A percentile compares a stretch with the other conserved stretches of the same genome.
Evolutionary conservation across 2,888 invertebrate genomes (phyloP).

Genomic region (Deroplatys truncata): DNA sequence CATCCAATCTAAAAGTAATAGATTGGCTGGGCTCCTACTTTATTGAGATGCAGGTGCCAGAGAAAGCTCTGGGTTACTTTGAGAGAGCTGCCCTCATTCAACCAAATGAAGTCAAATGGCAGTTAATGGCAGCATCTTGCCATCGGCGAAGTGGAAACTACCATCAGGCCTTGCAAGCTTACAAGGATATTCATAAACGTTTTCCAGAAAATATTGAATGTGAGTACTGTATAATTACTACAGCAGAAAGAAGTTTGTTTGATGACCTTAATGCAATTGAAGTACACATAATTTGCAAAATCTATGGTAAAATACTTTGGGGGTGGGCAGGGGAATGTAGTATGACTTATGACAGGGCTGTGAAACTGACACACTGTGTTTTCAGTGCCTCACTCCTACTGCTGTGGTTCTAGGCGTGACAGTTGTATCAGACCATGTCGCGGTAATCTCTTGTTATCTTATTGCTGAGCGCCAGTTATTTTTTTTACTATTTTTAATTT

Average conservation of each 20-base stretch:
- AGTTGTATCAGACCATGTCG: too few species aligned
- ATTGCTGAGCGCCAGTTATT: too few species aligned
- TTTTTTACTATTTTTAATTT: too few species aligned
- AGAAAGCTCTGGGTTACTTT: slow-evolving; percentile 80
- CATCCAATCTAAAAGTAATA: slow-evolving; percentile 70
- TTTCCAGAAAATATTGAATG: slow-evolving; percentile 96
- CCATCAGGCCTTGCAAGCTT: slow-evolving; percentile 75
- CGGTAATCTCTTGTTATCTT: too few species aligned
- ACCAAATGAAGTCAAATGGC: slow-evolving; percentile 80
- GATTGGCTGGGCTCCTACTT: slow-evolving; percentile 88
- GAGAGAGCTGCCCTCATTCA: slow-evolving; percentile 72
- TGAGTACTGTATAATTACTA: slow-evolving; percentile 43
- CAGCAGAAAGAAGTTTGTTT: neutral
- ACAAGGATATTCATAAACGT: slow-evolving; percentile 77
- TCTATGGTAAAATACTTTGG: neutral
- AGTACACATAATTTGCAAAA: neutral
- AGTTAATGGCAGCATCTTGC: slow-evolving; percentile 80
- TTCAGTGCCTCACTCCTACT: too few species aligned
- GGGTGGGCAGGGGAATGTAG: neutral
- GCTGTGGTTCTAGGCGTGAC: too few species aligned
- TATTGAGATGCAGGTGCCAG: slow-evolving; percentile 81
- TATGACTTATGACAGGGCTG: too few species aligned
- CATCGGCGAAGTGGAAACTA: slow-evolving; percentile 79
- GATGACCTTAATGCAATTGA: neutral
- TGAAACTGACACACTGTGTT: too few species aligned